Conservation (phyloP, 1,140 invertebrate genomes). For the Littorina saxatilis region DNA sequence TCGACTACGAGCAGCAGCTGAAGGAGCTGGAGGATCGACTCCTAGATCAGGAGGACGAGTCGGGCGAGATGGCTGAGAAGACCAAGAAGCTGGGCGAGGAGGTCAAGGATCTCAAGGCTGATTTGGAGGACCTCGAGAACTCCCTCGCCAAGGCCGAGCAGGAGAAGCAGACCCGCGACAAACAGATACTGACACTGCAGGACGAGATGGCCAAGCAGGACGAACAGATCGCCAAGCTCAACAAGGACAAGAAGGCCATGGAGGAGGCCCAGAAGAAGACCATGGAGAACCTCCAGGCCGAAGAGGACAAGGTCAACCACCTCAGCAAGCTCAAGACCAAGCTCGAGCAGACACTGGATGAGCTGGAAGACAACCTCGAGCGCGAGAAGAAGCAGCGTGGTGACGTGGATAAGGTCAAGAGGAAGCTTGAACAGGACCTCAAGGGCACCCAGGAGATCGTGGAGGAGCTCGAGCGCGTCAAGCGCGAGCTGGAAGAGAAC, state of each 20-base stretch:
- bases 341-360: conserved; percentile 97
- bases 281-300: conserved; percentile 95
- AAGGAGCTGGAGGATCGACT: conserved; percentile 98
- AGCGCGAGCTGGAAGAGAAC: conserved; percentile 97
- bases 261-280: conserved; percentile 97
- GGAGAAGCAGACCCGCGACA: conserved; percentile 98
- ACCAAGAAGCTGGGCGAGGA: conserved; percentile 98
- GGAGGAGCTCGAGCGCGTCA: conserved; percentile 96
- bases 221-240: conserved; percentile 99
- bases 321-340: conserved; percentile 99
- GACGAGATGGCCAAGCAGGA: conserved; percentile 97
- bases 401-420: conserved; percentile 97
- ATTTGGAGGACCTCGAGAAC: conserved; percentile 96
- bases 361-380: conserved; percentile 97
- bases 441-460: conserved; percentile 99
- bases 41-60: conserved; percentile 95
- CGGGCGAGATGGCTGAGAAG: conserved; percentile 91
- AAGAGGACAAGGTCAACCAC: conserved; percentile 99
- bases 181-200: conserved; percentile 99
- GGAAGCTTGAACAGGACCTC: conserved; percentile 95
- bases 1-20: conserved; percentile 96
- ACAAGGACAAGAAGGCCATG: conserved; percentile 99
- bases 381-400: conserved; percentile 98
- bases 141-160: conserved; percentile 90
- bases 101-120: conserved; percentile 94